Evolutionary conservation across 2,888 invertebrate species (phyloP).

Genomic region (Synergus gifuensis): DNA sequence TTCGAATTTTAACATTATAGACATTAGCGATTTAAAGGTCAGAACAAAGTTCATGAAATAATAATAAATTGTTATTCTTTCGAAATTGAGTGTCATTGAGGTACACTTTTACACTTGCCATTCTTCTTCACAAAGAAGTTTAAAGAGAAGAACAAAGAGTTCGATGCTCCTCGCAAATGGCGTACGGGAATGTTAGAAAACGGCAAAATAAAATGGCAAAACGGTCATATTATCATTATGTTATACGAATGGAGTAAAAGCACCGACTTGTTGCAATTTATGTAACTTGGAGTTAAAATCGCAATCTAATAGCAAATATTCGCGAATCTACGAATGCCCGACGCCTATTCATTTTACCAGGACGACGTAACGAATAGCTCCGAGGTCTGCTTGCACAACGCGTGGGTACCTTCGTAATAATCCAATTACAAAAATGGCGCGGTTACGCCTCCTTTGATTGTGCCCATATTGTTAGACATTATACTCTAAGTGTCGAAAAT

Average conservation of each 20-base stretch:
- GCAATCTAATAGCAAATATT: constrained; percentile 18
- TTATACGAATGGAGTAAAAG: not conserved
- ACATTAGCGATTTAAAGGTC: too few relatives aligned
- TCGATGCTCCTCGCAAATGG: not conserved
- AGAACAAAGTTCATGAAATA: too few relatives aligned
- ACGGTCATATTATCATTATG: not conserved
- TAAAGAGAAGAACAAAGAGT: too few relatives aligned
- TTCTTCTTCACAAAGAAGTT: not conserved
- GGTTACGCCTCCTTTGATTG: constrained; percentile 68
- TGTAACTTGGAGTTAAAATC: constrained; percentile 5
- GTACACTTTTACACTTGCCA: too few relatives aligned
- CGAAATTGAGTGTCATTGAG: too few relatives aligned
- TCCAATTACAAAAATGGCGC: constrained; percentile 72
- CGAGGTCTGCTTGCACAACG: constrained; percentile 69
- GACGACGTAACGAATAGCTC: constrained; percentile 67
- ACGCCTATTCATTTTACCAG: constrained; percentile 56
- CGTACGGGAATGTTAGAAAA: not conserved
- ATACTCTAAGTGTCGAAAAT: constrained; percentile 5
- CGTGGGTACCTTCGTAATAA: constrained; percentile 68
- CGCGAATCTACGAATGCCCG: constrained; percentile 44
- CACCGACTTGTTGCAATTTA: not conserved
- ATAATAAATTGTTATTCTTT: too few relatives aligned
- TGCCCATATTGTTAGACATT: constrained; percentile 47
- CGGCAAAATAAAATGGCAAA: not conserved
- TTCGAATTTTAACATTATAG: too few relatives aligned